A percentile compares a stretch with the other conserved stretches of the same genome.
phyloP scores from a whole-genome alignment of 2,888 invertebrate genomes.

The Rhaphigaster nebulosa region DNA sequence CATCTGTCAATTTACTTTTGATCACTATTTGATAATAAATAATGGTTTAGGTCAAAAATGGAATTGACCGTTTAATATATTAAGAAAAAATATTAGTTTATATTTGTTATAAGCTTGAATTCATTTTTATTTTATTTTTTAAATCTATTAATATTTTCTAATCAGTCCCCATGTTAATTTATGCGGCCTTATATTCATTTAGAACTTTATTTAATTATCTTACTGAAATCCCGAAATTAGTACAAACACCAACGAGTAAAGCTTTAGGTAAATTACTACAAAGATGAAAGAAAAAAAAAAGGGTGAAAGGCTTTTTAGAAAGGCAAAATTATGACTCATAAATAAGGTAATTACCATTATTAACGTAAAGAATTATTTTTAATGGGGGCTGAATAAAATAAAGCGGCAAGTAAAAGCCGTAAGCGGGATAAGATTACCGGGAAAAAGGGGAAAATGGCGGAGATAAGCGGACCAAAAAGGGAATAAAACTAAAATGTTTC shows the following conservation, averaged over 20 bases:
- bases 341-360: constrained; percentile 1
- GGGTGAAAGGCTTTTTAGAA: not conserved
- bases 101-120: no score
- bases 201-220: not conserved
- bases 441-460: constrained; percentile 12
- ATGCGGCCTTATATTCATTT: no score
- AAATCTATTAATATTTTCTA: no score
- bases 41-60: no score
- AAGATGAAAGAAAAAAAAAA: not conserved
- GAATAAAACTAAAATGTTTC: constrained; percentile 32
- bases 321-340: not conserved
- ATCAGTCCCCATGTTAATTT: no score
- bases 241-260: not conserved
- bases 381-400: not conserved
- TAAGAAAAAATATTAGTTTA: no score
- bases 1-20: no score
- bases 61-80: no score
- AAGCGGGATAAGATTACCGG: not conserved
- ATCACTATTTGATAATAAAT: no score
- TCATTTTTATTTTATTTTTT: no score
- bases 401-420: constrained; percentile 1
- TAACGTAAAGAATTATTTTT: not conserved
- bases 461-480: not conserved
- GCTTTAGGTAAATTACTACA: not conserved
- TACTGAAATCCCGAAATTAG: not conserved